Conservation (phyloP, 2,113 vertebrate genomes). For the Megaceryle torquata region DNA sequence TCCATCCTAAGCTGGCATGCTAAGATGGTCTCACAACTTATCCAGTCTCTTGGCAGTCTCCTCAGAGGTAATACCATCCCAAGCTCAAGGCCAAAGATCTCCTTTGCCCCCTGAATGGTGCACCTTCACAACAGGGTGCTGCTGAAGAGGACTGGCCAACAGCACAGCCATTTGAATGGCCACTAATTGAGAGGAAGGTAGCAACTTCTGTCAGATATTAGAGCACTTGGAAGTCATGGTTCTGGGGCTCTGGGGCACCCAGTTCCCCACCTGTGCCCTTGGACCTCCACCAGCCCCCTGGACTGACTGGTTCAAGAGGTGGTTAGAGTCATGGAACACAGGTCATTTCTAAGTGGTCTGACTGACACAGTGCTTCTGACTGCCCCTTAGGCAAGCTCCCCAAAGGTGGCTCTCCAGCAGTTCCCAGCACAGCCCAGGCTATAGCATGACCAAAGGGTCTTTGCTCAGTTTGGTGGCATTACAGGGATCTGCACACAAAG, state of each 20-base stretch:
- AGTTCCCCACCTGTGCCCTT: neutral
- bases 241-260: neutral
- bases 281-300: neutral
- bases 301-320: neutral
- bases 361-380: neutral
- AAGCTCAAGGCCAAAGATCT: neutral
- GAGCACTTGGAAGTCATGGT: neutral
- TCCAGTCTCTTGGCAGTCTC: neutral
- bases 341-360: neutral
- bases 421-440: neutral
- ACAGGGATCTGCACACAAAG: neutral
- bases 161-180: neutral
- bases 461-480: neutral
- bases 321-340: neutral
- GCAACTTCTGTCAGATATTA: neutral
- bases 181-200: neutral
- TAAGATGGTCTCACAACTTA: neutral
- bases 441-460: neutral
- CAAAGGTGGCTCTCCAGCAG: neutral
- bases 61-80: neutral
- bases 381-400: neutral
- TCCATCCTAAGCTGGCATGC: neutral
- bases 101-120: fast-evolving
- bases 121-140: neutral
- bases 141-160: neutral